Percentiles rank a stretch among this genome's conserved stretches.
Conservation (phyloP, 2,797 vertebrate species). For the Labroides dimidiatus region DNA sequence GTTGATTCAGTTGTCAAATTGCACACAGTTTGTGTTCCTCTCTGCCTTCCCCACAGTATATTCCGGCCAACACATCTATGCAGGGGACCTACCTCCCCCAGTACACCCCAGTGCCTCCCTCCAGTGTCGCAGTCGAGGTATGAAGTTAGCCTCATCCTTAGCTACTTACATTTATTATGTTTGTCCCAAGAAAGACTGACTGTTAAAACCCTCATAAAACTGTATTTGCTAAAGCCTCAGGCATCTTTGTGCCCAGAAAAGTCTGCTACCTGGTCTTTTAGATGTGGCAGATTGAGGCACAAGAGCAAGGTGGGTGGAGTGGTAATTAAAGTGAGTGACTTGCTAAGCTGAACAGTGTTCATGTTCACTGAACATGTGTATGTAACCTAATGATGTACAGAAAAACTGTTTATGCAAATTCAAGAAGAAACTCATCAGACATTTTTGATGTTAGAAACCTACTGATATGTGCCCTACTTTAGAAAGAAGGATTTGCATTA, state of each 20-base stretch:
- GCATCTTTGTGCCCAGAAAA: neutral
- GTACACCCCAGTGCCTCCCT: slow-evolving; percentile 90
- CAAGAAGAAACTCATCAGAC: too few species aligned
- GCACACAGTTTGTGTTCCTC: slow-evolving; percentile 28
- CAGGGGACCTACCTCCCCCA: slow-evolving; percentile 93
- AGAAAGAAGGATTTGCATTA: too few species aligned
- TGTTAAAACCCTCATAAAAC: neutral
- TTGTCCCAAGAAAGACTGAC: slow-evolving; percentile 5
- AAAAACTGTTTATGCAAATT: too few species aligned
- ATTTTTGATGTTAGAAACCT: too few species aligned
- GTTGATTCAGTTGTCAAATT: slow-evolving; percentile 12
- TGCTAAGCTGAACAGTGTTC: neutral
- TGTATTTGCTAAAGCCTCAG: slow-evolving; percentile 8
- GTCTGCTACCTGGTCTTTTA: neutral
- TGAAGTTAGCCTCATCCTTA: slow-evolving; percentile 32
- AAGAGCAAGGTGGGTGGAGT: neutral
- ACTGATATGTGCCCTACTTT: too few species aligned
- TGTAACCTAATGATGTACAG: neutral
- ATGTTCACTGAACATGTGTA: neutral
- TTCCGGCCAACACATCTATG: slow-evolving; percentile 90
- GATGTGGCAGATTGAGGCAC: neutral
- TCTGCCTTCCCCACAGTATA: slow-evolving; percentile 83
- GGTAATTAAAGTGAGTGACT: slow-evolving; percentile 3
- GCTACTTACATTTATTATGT: slow-evolving; percentile 11
- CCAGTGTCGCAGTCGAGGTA: slow-evolving; percentile 91